phyloP scores from a whole-genome alignment of 2,113 vertebrate species.

The Proterorhinus semilunaris region DNA sequence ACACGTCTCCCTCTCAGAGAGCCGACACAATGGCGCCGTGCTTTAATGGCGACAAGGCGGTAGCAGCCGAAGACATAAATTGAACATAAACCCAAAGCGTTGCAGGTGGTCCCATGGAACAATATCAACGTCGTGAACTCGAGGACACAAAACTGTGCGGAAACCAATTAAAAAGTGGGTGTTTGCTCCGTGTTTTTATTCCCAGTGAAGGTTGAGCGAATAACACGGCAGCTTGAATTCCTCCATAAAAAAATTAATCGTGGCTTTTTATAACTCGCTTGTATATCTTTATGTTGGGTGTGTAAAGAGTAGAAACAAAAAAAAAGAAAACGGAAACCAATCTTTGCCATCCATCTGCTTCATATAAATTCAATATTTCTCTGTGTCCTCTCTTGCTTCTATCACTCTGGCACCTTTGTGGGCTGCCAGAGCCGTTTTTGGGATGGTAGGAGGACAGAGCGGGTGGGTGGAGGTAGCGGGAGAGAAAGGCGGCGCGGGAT shows the following conservation, averaged over 20 bases:
- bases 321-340: neutral
- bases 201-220: constrained; percentile 3
- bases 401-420: constrained; percentile 6
- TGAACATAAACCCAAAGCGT: neutral
- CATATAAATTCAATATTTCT: constrained; percentile 4
- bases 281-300: neutral
- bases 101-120: constrained; percentile 5
- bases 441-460: constrained; percentile 42
- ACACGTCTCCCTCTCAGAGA: neutral
- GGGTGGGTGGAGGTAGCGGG: constrained; percentile 38
- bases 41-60: neutral
- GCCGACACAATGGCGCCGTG: neutral
- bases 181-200: constrained; percentile 4
- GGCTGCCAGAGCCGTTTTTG: constrained; percentile 32
- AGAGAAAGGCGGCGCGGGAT: constrained; percentile 39
- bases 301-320: neutral
- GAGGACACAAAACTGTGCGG: constrained; percentile 5
- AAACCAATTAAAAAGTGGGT: constrained; percentile 24
- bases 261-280: constrained; percentile 6
- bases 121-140: constrained; percentile 12
- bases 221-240: neutral
- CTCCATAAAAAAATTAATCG: neutral
- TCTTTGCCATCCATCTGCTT: neutral
- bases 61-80: neutral
- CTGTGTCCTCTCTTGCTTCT: neutral